Evolutionary conservation across 2,113 vertebrate species (phyloP).

Genomic region (Tragelaphus buxtoni): DNA sequence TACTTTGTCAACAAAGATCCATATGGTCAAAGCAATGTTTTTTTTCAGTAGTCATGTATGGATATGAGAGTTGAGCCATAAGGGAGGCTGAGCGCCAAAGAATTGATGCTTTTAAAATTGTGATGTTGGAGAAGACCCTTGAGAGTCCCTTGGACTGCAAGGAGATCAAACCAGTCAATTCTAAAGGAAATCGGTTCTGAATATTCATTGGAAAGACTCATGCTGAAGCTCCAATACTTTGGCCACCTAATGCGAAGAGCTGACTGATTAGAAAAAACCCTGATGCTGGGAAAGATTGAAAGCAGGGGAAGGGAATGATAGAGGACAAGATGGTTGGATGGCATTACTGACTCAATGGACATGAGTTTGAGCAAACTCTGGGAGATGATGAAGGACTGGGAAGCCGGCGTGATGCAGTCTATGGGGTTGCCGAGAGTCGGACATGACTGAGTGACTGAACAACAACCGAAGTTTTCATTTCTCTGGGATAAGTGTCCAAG

Average conservation of each 20-base stretch:
- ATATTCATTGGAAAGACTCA: background rate
- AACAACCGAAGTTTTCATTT: background rate
- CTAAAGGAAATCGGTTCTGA: background rate
- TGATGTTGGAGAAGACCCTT: background rate
- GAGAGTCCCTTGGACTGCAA: background rate
- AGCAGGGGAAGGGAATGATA: background rate
- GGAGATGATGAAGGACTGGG: background rate
- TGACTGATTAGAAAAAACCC: background rate
- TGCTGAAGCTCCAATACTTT: background rate
- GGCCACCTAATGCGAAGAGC: background rate
- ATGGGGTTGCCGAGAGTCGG: fast-evolving
- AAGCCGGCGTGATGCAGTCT: background rate
- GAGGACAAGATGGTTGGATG: background rate
- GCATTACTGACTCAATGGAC: background rate
- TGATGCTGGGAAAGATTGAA: background rate
- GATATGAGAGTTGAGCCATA: background rate
- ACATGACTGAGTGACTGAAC: fast-evolving
- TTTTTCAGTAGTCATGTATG: background rate
- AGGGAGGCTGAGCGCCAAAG: background rate
- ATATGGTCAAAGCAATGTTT: background rate
- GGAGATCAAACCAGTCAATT: background rate
- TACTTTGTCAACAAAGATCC: background rate
- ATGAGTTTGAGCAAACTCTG: background rate
- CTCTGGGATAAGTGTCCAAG: background rate
- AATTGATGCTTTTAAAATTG: background rate